A percentile compares a stretch with the other conserved stretches of the same genome.
phyloP scores from a whole-genome alignment of 1,140 invertebrate genomes.

The Anadara kagoshimensis region DNA sequence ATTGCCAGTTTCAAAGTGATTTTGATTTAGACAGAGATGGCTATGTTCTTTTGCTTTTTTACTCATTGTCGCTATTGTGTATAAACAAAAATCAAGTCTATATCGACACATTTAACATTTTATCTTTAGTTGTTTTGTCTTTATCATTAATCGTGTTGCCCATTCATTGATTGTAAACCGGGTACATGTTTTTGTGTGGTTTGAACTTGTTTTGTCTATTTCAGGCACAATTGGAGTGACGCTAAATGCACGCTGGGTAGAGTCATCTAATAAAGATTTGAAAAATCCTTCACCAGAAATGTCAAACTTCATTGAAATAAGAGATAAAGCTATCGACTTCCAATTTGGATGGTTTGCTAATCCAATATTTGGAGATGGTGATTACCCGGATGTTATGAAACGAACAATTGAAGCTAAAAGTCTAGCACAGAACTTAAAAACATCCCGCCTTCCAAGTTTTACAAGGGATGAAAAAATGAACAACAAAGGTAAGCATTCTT shows the following conservation, averaged over 20 bases:
- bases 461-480: slow-evolving; percentile 1
- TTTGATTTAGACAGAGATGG: no score
- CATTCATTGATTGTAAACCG: no score
- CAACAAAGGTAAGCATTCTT: slow-evolving; percentile 17
- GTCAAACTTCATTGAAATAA: slow-evolving; percentile 43
- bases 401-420: slow-evolving; percentile 19
- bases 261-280: slow-evolving; percentile 43
- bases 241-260: slow-evolving; percentile 39
- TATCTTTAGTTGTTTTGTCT: no score
- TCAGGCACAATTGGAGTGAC: slow-evolving; percentile 38
- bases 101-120: no score
- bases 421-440: slow-evolving; percentile 32
- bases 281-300: slow-evolving; percentile 39
- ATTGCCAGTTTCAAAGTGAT: no score
- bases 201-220: no score
- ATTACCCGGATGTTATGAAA: slow-evolving; percentile 68
- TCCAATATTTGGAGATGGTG: slow-evolving; percentile 65
- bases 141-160: no score
- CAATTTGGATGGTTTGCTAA: slow-evolving; percentile 66
- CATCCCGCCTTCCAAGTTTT: slow-evolving; percentile 23
- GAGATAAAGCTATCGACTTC: slow-evolving; percentile 56
- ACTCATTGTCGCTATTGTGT: no score
- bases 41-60: no score
- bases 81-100: no score
- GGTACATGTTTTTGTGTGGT: no score